Conservation (phyloP, 2,888 invertebrate genomes). For the Tenthredo amoena region DNA sequence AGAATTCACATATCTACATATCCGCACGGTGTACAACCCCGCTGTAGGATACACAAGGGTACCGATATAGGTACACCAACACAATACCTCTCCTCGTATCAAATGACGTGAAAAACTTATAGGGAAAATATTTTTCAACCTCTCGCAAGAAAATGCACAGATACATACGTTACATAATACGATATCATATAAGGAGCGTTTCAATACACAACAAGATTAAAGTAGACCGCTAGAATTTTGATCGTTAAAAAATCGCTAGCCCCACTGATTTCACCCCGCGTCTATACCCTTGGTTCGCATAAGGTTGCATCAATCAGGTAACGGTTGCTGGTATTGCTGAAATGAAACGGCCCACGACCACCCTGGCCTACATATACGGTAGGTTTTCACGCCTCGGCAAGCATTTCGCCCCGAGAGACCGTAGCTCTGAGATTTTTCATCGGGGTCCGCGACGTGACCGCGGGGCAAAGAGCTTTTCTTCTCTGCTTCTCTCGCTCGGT, state of each 20-base stretch:
- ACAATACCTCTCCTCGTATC: constrained; percentile 10
- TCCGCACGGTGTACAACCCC: not conserved
- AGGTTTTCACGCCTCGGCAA: constrained; percentile 41
- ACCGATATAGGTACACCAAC: constrained; percentile 3
- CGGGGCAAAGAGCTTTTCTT: constrained; percentile 28
- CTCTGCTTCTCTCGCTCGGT: not conserved
- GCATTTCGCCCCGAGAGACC: constrained; percentile 49
- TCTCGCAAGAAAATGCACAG: not conserved
- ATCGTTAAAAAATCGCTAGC: not conserved
- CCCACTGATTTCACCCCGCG: not conserved
- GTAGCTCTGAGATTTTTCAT: constrained; percentile 49
- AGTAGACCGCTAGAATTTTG: not conserved
- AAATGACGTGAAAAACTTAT: not conserved
- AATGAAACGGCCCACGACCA: constrained; percentile 32
- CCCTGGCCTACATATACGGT: constrained; percentile 36
- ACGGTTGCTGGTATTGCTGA: constrained; percentile 36
- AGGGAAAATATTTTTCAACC: not conserved
- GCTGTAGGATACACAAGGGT: not conserved
- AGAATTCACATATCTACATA: constrained; percentile 39
- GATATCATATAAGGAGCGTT: not conserved
- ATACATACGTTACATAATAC: not conserved
- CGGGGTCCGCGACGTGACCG: constrained; percentile 45
- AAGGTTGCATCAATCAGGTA: constrained; percentile 32
- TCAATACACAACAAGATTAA: not conserved
- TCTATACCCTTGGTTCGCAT: not conserved